Base-by-base conservation (phyloP, 2,888 invertebrate species). In the Lepetodrilus schrolli region DNA sequence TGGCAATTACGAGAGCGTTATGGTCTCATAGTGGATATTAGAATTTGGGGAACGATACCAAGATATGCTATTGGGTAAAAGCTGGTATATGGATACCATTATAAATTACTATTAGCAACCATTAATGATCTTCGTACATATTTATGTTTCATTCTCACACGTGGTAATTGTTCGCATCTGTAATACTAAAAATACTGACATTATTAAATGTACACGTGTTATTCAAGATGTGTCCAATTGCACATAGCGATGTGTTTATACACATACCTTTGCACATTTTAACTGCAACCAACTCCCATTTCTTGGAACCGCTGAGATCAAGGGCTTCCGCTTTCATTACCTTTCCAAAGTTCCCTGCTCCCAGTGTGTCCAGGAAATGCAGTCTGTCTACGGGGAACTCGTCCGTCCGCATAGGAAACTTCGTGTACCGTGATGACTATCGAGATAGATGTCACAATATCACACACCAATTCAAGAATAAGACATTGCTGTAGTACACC, bases 181-280 rank as follows among this genome's bases (percentile, higher is more conserved):
- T 49, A n/a, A n/a, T 10, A 17, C 4, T 13, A 2, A 50, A 50
- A 50, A 3, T 20, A 50, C 3, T 2, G 23, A 13, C 3, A 17
- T 17, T 20, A 17, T 3, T 23, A 4, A 50, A 2, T 50, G 20
- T 17, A 10, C 8, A 43, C 8, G 2, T 17, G 37, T n/a, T 13
- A 47, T 21, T 4, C 3, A 1, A 8, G n/a, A n/a, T n/a, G n/a
- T n/a, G n/a, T n/a, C n/a, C n/a, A n/a, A n/a, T n/a, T n/a, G n/a
- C n/a, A n/a, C n/a, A n/a, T n/a, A n/a, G n/a, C n/a, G n/a, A n/a
- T n/a, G n/a, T n/a, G n/a, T n/a, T n/a, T n/a, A n/a, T n/a, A n/a
- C n/a, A 26, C 58, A 1, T 1, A 75, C 75, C 72, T 71, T 72
- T 75, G 37, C 75, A 75, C 75, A 75, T 75, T 38, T 75, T 75